Conservation (phyloP, 2,113 vertebrate genomes). For the Mixornis gularis region DNA sequence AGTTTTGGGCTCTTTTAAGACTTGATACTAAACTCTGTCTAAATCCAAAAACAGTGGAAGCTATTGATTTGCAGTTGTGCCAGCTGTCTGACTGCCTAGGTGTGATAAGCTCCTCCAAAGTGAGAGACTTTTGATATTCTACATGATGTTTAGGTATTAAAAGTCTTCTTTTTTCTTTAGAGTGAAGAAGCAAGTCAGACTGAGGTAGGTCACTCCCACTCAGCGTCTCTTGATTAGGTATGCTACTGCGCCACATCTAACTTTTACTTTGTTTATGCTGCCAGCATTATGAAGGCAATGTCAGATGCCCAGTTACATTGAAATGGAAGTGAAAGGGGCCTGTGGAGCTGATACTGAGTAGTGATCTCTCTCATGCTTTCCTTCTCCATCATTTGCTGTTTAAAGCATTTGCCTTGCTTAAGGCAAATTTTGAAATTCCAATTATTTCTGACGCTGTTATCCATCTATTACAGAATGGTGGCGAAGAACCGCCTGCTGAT, state of each 20-base stretch:
- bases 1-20: neutral
- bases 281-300: neutral
- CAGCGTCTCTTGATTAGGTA: neutral
- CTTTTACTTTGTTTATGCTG: neutral
- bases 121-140: neutral
- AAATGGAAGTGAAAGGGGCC: neutral
- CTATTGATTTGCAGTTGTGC: neutral
- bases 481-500: conserved; percentile 59
- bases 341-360: neutral
- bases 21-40: neutral
- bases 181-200: conserved; percentile 68
- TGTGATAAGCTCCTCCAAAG: neutral
- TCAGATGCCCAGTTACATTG: neutral
- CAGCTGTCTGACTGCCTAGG: neutral
- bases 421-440: neutral
- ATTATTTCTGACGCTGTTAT: neutral
- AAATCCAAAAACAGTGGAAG: neutral
- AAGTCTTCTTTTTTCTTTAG: conserved; percentile 38
- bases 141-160: neutral
- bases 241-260: neutral
- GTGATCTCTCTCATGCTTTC: neutral
- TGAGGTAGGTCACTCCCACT: conserved; percentile 43
- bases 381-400: neutral
- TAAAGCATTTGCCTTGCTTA: neutral
- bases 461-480: conserved; percentile 75